Base-by-base conservation (phyloP, 2,113 vertebrate species). In the Onychostoma macrolepis region DNA sequence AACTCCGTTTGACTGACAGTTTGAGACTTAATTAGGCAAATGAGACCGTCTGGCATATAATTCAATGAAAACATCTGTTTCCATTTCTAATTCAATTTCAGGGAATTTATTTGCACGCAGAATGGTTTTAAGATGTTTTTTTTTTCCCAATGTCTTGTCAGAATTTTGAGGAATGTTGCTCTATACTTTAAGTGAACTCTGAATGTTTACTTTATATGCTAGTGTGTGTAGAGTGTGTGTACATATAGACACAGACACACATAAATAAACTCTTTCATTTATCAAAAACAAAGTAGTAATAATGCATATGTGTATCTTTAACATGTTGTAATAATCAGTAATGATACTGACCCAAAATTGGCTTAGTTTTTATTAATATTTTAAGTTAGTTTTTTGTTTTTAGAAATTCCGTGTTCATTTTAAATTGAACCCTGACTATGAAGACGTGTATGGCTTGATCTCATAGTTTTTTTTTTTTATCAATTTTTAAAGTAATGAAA, bases 1-100 rank as follows among this genome's bases (percentile, higher is more conserved):
- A 69, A 71, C 83, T 88, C 77, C 21, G 53, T 85, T 85, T 81
- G 82, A 86, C 21, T 80, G 76, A 89, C 82, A 74, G 43, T 71
- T 76, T 81, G 77, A 81, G 79, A 76, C 67, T 48, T 86, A 79
- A 88, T 88, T 86, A 84, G 69, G 17, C 67, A 72, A 84, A 83
- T 56, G 15, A 76, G 77, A 76, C 80, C 77, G 53, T 87, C 80
- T 79, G 65, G 45, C 67, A 50, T 45, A 17, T 61, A 76, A 90
- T 79, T 43, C 19, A 79, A 50, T 84, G 9, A 80, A 38, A 87
- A 87, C 76, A 80, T 90, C 85, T 87, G 85, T 71, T 24, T 33
- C 85, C 41, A 65, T 65, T 67, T 69, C 80, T 79, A 78, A 90
- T 90, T 41, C 74, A 87, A 72, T 86, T 87, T 67, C 65, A 80